Base-by-base conservation (phyloP, 2,113 vertebrate species). In the Equus przewalskii region DNA sequence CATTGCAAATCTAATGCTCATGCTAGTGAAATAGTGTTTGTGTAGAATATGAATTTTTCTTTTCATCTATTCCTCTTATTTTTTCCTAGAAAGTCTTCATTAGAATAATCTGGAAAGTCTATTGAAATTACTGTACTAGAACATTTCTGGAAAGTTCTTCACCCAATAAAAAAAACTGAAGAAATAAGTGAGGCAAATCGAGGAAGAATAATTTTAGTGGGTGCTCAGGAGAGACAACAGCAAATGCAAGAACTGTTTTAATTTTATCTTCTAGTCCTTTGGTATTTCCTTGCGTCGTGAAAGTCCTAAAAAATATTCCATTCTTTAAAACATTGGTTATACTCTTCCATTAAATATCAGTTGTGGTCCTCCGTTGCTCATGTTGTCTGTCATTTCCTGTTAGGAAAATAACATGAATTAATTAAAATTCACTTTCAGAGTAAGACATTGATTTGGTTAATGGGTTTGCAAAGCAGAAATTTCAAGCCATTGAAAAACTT, bases 301-400 rank as follows among this genome's bases (percentile, higher is more conserved):
- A 98, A 97, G 97, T 97, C 94, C 94, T 98, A 97, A 98, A 67
- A 89, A 51, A 81, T 36, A 94, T 89, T 89, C 96, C 96, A 30
- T 81, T 96, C 94, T 95, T 96, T n/a, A 97, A 98, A 98, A 98
- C 46, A 97, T 94, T 97, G 95, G 98, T 96, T 98, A 99, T 82
- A 99, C 96, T 98, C 98, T 99, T 98, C 99, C 99, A 65, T 99
- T 99, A 98, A 99, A 99, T 96, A 99, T 99, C 98, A 99, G 99
- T 97, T 99, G 99, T 95, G 99, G 99, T 89, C 99, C 99, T 97
- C 99, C 99, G 60, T 99, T 99, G 96, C 99, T 99, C 97, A 99
- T 98, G 98, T 99, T 99, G 98, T 99, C 99, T 98, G 99, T 99
- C 96, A 99, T 98, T 98, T 99, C 99, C 99, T 99, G 99, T 95